Evolutionary conservation across 2,888 invertebrate species (phyloP), one percentile per base, ranked within the genome.

Genomic region (Noctua comes): DNA sequence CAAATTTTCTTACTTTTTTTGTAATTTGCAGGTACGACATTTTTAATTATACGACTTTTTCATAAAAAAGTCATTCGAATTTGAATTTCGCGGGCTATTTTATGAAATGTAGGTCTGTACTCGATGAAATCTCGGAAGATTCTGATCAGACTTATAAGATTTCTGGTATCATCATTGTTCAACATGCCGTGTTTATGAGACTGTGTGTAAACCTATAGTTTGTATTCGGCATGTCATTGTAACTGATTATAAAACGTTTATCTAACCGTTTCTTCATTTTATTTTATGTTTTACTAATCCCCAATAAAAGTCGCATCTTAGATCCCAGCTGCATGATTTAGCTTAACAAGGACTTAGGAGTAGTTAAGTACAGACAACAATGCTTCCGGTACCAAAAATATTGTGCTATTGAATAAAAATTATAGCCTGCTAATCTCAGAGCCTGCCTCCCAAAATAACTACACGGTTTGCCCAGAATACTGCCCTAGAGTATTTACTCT

Each of bases 101-200:
- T n/a, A n/a, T 57, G n/a, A 57, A 13, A 6, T 21, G 6, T 27
- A 69, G 10, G 24, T 8, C 43, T 16, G 16, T 48, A 36, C 24
- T 27, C 11, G 6, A 46, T 7, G 11, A 40, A 69, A 18, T 71
- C 18, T 54, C 24, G 36, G 21, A 76, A 62, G 3, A 48, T 76
- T 62, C 18, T 64, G 16, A 65, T 65, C 65, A 40, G 65, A n/a
- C 13, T 24, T 31, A 10, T 2, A 72, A 43, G 59, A 73, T 36
- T 46, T 62, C 31, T 46, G n/a, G 18, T 13, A 10, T 68, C 46
- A 36, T 36, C 21, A 27, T 66, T 57, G n/a, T 73, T 18, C 6
- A 31, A 65, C 78, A 79, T 79, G 71, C 80, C 72, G 3, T 36
- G n/a, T 65, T n/a, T 77, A 59, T 21, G n/a, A 62, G n/a, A 64